Conservation (phyloP, 1,140 invertebrate genomes). For the Oryctes rhinoceros region DNA sequence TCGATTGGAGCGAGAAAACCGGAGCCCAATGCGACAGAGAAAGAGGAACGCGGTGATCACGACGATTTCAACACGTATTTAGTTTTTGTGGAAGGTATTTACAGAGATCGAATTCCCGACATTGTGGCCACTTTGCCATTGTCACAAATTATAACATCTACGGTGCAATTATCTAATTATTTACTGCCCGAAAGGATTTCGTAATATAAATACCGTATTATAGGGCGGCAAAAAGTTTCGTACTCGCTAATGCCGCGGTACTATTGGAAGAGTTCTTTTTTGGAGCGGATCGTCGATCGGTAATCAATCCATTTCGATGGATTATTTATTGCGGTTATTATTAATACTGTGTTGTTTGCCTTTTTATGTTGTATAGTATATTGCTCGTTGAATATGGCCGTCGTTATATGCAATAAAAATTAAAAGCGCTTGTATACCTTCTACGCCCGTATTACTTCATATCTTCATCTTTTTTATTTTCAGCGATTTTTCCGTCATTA, state of each 20-base stretch:
- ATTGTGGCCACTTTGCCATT: constrained; percentile 27
- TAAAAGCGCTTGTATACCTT: neutral
- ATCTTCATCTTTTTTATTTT: no score
- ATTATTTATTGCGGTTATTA: constrained; percentile 28
- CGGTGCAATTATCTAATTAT: constrained; percentile 29
- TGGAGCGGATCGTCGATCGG: neutral
- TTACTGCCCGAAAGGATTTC: constrained; percentile 32
- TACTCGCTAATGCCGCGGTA: neutral
- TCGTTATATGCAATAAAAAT: neutral
- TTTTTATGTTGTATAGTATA: neutral
- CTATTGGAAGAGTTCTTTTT: neutral
- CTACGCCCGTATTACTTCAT: no score
- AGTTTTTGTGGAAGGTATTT: constrained; percentile 30
- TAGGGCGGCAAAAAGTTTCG: neutral
- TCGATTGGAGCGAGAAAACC: neutral
- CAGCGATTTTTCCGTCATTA: no score
- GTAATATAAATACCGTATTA: constrained; percentile 36
- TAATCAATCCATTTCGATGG: constrained; percentile 22
- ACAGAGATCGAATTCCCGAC: constrained; percentile 38
- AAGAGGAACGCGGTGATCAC: neutral
- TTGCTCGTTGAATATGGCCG: neutral
- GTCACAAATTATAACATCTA: constrained; percentile 39
- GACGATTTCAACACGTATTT: constrained; percentile 32
- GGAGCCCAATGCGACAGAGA: neutral
- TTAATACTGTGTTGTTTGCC: constrained; percentile 20